phyloP scores from a whole-genome alignment of 2,888 invertebrate species.

The Lepetodrilus schrolli region DNA sequence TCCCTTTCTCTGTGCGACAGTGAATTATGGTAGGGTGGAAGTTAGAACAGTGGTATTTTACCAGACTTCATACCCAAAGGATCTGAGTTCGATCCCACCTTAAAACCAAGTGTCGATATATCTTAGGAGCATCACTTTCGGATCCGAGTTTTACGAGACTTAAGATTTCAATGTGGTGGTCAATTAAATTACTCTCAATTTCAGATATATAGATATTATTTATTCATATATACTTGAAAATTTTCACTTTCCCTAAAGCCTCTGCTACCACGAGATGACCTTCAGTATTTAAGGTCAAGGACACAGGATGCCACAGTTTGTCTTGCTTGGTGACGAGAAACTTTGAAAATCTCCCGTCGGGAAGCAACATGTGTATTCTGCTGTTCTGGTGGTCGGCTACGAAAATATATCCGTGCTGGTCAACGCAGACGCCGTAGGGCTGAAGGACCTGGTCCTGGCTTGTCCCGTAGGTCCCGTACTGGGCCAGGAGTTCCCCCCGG shows the following conservation, averaged over 20 bases:
- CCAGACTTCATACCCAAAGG: too few relatives aligned
- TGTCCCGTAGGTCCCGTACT: conserved; percentile 64
- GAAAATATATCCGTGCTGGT: conserved; percentile 66
- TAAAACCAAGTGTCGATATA: too few relatives aligned
- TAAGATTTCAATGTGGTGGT: too few relatives aligned
- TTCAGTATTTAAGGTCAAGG: conserved; percentile 55
- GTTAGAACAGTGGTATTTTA: too few relatives aligned
- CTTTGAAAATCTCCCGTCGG: conserved; percentile 63
- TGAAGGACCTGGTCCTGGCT: conserved; percentile 61
- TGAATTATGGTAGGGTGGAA: too few relatives aligned
- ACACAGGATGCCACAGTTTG: conserved; percentile 69
- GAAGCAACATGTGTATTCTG: conserved; percentile 63
- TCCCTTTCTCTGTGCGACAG: too few relatives aligned
- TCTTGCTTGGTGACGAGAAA: conserved; percentile 59
- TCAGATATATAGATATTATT: too few relatives aligned
- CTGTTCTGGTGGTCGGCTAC: conserved; percentile 70
- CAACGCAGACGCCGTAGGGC: conserved; percentile 68
- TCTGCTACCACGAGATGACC: conserved; percentile 67
- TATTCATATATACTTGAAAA: conserved; percentile 62
- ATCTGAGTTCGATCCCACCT: too few relatives aligned
- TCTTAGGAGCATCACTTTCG: too few relatives aligned
- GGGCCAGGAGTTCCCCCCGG: conserved; percentile 53
- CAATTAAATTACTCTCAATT: too few relatives aligned
- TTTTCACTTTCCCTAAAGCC: conserved; percentile 69
- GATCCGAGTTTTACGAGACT: too few relatives aligned